phyloP scores from a whole-genome alignment of 1,140 invertebrate species.

The Caenorhabditis tropicalis region DNA sequence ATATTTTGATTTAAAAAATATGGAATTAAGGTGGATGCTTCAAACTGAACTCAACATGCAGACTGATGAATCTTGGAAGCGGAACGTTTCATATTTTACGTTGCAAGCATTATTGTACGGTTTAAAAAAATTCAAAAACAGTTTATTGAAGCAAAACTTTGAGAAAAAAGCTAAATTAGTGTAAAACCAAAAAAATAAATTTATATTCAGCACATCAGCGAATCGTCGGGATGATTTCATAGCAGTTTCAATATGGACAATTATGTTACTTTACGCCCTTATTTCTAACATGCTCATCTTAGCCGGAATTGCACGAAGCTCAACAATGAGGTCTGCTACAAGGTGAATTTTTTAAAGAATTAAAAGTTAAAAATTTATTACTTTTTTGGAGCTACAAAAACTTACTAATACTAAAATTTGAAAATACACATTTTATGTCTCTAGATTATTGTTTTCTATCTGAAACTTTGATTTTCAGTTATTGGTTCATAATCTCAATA shows the following conservation, averaged over 20 bases:
- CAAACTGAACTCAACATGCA: not conserved
- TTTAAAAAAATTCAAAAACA: not conserved
- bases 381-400: not conserved
- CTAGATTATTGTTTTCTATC: no score
- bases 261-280: conserved; percentile 60
- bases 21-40: not conserved
- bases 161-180: no score
- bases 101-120: conserved; percentile 17
- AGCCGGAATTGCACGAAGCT: conserved; percentile 57
- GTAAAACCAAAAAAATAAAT: no score
- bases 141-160: no score
- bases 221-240: conserved; percentile 60
- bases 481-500: conserved; percentile 64
- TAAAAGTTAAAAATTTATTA: not conserved
- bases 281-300: conserved; percentile 61
- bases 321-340: conserved; percentile 60
- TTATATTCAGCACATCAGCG: conserved; percentile 46
- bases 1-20: not conserved
- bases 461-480: no score
- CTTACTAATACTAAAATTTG: no score
- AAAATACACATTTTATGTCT: not conserved
- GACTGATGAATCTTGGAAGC: conserved; percentile 12
- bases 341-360: conserved; percentile 49
- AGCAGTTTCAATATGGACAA: conserved; percentile 59
- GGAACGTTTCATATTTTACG: conserved; percentile 3